phyloP scores from a whole-genome alignment of 2,113 vertebrate species.

The Chauna torquata region DNA sequence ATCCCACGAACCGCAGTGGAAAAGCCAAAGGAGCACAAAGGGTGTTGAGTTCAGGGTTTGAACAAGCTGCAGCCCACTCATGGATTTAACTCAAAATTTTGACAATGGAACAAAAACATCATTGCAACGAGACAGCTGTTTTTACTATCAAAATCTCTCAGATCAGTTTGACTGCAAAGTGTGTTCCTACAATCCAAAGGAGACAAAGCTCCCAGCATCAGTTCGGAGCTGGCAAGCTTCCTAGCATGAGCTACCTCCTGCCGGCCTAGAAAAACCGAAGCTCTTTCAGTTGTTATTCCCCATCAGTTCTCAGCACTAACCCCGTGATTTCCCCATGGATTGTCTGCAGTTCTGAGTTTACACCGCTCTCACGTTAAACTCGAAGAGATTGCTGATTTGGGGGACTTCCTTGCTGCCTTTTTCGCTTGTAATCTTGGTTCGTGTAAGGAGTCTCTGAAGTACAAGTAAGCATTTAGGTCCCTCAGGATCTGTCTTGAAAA shows the following conservation, averaged over 20 bases:
- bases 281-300: slow-evolving; percentile 62
- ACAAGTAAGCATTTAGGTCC: background rate
- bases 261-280: slow-evolving; percentile 56
- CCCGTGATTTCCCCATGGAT: slow-evolving; percentile 42
- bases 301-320: slow-evolving; percentile 53
- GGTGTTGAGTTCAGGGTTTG: slow-evolving; percentile 44
- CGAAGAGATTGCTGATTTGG: background rate
- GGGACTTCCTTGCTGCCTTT: background rate
- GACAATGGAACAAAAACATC: slow-evolving; percentile 61
- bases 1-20: slow-evolving; percentile 33
- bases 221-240: slow-evolving; percentile 31
- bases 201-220: slow-evolving; percentile 43
- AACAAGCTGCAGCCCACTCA: slow-evolving; percentile 51
- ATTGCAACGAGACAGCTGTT: slow-evolving; percentile 59
- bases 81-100: slow-evolving; percentile 57
- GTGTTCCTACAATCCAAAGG: slow-evolving; percentile 11
- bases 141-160: slow-evolving; percentile 62
- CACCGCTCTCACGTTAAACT: slow-evolving; percentile 6
- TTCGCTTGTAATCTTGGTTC: background rate
- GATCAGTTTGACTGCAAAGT: slow-evolving; percentile 48
- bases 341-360: slow-evolving; percentile 47
- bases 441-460: background rate
- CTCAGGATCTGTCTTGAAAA: background rate
- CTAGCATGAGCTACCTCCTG: slow-evolving; percentile 44
- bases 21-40: slow-evolving; percentile 57